A percentile compares a stretch with the other conserved stretches of the same genome.
Conservation (phyloP, 2,888 invertebrate genomes). For the Rapana venosa region DNA sequence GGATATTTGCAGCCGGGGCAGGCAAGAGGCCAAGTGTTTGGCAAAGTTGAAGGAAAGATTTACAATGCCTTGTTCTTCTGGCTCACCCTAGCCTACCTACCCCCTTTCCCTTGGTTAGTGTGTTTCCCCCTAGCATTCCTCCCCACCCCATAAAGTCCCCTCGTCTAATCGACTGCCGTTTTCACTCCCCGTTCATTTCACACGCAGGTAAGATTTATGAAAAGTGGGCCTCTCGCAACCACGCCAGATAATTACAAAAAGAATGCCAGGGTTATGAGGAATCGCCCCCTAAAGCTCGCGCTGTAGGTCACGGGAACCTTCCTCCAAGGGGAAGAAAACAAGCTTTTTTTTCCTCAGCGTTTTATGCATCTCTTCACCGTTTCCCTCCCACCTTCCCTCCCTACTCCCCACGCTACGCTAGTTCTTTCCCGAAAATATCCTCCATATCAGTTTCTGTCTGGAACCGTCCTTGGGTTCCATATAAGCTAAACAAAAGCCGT, state of each 20-base stretch:
- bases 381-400: neutral
- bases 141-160: slow-evolving; percentile 27
- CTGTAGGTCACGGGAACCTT: slow-evolving; percentile 9
- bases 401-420: neutral
- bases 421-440: neutral
- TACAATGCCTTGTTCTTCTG: neutral
- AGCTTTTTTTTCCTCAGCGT: neutral
- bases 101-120: neutral
- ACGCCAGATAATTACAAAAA: slow-evolving; percentile 48
- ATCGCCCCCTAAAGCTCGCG: neutral
- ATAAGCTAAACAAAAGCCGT: slow-evolving; percentile 14
- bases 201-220: slow-evolving; percentile 45
- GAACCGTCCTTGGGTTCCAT: neutral
- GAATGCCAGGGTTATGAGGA: slow-evolving; percentile 35
- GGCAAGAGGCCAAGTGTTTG: neutral
- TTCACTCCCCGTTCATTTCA: slow-evolving; percentile 27
- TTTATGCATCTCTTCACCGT: neutral
- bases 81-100: neutral
- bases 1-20: neutral
- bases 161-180: slow-evolving; percentile 31
- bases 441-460: slow-evolving; percentile 18
- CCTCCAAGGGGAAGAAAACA: too few species aligned
- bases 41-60: slow-evolving; percentile 7
- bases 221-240: slow-evolving; percentile 33
- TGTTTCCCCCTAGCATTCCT: slow-evolving; percentile 15